Percentiles rank a stretch among this genome's conserved stretches.
Conservation (phyloP, 2,113 vertebrate species). For the Cinclus mexicanus region DNA sequence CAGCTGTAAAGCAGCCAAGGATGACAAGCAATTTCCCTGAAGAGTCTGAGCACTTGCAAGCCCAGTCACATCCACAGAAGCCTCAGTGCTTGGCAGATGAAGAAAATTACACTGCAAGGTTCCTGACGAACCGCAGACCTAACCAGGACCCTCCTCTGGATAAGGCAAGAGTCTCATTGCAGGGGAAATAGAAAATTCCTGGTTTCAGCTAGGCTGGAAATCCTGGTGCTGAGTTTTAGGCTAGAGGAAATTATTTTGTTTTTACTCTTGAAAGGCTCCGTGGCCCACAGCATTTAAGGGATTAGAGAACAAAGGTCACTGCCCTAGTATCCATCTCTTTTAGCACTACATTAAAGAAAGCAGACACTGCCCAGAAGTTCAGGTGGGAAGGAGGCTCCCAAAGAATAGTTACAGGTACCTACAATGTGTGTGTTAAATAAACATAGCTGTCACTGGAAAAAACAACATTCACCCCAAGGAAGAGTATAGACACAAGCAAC, state of each 20-base stretch:
- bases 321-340: not conserved
- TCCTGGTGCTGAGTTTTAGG: not conserved
- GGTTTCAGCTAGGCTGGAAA: not conserved
- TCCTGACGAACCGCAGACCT: not conserved
- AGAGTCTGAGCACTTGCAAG: conserved; percentile 5
- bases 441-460: not conserved
- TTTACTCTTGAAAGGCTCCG: not conserved
- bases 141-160: not conserved
- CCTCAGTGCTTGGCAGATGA: not conserved
- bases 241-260: not conserved
- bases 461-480: not conserved
- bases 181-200: not conserved
- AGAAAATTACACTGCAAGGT: not conserved
- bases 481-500: not conserved
- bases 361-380: not conserved
- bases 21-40: conserved; percentile 17
- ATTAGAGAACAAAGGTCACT: not conserved
- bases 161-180: not conserved
- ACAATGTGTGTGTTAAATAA: not conserved
- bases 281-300: not conserved
- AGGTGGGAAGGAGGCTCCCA: not conserved
- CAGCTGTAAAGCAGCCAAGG: conserved; percentile 21
- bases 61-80: not conserved
- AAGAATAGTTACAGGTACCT: not conserved
- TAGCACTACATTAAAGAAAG: not conserved